These are phyloP conservation scores for Corythaeola cristata DNA, from an alignment of 2,113 vertebrate genomes.

Conservation along the genomic window DNA sequence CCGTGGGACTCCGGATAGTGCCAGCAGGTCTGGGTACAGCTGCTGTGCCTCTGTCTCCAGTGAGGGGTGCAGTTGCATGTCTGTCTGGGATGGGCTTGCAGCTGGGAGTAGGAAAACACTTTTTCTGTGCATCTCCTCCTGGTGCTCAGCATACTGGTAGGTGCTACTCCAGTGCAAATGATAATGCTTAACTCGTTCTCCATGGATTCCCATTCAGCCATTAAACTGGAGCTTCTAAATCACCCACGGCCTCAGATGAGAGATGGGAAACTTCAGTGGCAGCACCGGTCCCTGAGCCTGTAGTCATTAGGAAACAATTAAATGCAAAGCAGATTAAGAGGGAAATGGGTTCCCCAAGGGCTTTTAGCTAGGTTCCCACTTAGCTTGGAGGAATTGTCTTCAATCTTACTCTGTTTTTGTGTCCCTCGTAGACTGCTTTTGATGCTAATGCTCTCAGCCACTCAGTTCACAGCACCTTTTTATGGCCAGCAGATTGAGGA, in stretches of 20 bases:
- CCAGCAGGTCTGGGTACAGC: background rate
- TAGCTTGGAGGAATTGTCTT: conserved; percentile 41
- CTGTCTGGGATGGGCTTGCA: background rate
- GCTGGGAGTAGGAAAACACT: background rate
- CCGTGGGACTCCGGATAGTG: background rate
- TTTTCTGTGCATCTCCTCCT: background rate
- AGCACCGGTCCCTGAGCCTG: background rate
- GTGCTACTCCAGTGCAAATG: background rate
- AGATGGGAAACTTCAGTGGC: background rate
- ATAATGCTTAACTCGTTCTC: background rate
- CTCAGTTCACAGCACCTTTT: conserved; percentile 16
- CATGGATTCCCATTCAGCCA: background rate
- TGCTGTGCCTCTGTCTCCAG: background rate
- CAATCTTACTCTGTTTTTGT: conserved; percentile 9
- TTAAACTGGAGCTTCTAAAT: background rate
- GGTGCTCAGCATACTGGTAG: background rate
- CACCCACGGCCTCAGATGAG: background rate
- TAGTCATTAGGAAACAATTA: conserved; percentile 56
- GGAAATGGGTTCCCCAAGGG: background rate
- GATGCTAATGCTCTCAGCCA: conserved; percentile 15
- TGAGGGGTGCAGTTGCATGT: background rate
- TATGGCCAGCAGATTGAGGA: background rate
- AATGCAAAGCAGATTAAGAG: conserved; percentile 48
- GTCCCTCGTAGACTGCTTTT: background rate
- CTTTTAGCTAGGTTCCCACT: conserved; percentile 32